These are phyloP conservation scores for Toxotes jaculatrix DNA, from an alignment of 2,113 vertebrate species.

Conservation along the genomic window DNA sequence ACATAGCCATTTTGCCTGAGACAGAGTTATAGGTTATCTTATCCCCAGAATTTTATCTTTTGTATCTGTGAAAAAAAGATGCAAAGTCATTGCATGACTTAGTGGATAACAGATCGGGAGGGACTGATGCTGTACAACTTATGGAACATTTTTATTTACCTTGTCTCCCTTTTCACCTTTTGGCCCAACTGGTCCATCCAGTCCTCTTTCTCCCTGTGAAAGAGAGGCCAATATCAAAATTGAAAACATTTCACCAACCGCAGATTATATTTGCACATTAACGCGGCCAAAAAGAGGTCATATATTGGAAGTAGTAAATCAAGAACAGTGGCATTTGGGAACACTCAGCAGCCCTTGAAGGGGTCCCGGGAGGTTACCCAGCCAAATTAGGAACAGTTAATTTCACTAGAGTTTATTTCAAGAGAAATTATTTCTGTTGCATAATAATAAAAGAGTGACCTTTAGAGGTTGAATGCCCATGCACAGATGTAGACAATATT, in stretches of 20 bases:
- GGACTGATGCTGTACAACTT: neutral
- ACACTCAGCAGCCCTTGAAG: neutral
- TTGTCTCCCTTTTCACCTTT: slow-evolving; percentile 83
- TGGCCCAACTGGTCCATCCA: slow-evolving; percentile 72
- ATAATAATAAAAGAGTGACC: neutral
- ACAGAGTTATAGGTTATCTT: too few relatives aligned
- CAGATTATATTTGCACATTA: neutral
- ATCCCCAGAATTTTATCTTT: too few relatives aligned
- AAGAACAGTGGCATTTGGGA: neutral
- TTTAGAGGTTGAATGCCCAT: neutral
- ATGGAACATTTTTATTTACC: too few relatives aligned
- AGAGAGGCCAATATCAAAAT: neutral
- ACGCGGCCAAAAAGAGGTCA: neutral
- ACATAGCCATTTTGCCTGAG: too few relatives aligned
- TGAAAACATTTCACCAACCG: neutral
- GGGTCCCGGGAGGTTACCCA: slow-evolving; percentile 1
- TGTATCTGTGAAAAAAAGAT: too few relatives aligned
- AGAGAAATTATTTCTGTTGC: neutral
- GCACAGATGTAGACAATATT: neutral
- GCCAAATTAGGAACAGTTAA: slow-evolving; percentile 8
- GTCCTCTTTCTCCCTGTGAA: slow-evolving; percentile 83
- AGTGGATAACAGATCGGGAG: neutral
- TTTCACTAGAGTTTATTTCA: slow-evolving; percentile 3
- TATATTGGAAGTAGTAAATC: slow-evolving; percentile 8
- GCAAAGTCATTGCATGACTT: too few relatives aligned